Evolutionary conservation across 2,113 vertebrate genomes (phyloP).

Genomic region (Anas platyrhynchos): DNA sequence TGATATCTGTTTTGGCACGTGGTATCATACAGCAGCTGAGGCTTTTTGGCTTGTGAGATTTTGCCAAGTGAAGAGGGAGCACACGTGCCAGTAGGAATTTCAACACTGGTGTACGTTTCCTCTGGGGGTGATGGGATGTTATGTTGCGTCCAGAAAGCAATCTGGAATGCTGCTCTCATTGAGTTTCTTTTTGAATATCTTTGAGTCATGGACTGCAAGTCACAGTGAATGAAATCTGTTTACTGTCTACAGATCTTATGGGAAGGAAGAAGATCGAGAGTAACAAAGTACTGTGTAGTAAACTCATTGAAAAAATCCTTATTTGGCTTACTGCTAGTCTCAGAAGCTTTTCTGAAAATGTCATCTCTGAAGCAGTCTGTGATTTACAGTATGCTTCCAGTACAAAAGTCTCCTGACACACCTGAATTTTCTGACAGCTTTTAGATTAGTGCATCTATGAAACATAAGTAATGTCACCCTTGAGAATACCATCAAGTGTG

Average conservation of each 20-base stretch:
- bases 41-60: background rate
- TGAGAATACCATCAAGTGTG: background rate
- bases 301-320: background rate
- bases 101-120: background rate
- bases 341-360: background rate
- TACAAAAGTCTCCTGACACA: background rate
- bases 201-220: background rate
- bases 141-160: background rate
- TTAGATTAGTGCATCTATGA: background rate
- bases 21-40: conserved; percentile 37
- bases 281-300: background rate
- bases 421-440: background rate
- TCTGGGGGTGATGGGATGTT: conserved; percentile 46
- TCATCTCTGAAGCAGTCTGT: background rate
- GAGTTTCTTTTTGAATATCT: background rate
- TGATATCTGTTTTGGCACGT: conserved; percentile 9
- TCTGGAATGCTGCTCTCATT: conserved; percentile 38
- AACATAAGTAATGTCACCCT: background rate
- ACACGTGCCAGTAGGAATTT: conserved; percentile 35
- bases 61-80: conserved; percentile 31
- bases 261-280: background rate
- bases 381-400: background rate
- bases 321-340: background rate
- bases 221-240: conserved; percentile 27
- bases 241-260: conserved; percentile 6